Conservation (phyloP, 2,888 invertebrate species). For the Priocnemis perturbator region DNA sequence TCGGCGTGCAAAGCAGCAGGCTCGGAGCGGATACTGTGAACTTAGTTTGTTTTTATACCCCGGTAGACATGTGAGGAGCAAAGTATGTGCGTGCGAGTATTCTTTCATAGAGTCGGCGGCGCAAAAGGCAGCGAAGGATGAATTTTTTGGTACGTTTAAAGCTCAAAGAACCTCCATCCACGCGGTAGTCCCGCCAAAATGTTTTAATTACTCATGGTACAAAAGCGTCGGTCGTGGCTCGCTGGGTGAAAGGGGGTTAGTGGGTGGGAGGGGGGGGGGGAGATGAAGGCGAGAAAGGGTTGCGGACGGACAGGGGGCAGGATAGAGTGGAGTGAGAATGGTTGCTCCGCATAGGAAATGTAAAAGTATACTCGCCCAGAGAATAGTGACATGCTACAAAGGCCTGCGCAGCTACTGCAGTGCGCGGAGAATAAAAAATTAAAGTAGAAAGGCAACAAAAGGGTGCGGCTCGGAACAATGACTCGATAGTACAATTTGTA, state of each 20-base stretch:
- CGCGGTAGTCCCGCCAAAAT: slow-evolving; percentile 57
- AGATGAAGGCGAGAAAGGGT: neutral
- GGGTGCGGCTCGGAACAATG: slow-evolving; percentile 40
- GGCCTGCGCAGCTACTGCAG: slow-evolving; percentile 22
- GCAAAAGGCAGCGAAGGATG: slow-evolving; percentile 41
- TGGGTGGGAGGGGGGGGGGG: neutral
- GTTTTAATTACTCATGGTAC: slow-evolving; percentile 67
- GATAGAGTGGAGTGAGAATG: neutral
- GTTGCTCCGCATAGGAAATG: slow-evolving; percentile 32
- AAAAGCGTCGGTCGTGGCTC: slow-evolving; percentile 49
- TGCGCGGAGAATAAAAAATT: slow-evolving; percentile 51
- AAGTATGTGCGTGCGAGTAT: slow-evolving; percentile 13
- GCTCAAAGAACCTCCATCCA: slow-evolving; percentile 56
- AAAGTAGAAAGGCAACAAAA: slow-evolving; percentile 47
- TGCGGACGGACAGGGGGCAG: neutral
- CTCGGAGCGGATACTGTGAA: no score
- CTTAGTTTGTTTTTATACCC: neutral
- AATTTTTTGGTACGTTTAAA: slow-evolving; percentile 58
- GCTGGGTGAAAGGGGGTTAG: neutral
- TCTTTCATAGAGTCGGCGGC: slow-evolving; percentile 22
- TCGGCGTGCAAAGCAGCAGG: no score
- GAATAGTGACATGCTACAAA: slow-evolving; percentile 53
- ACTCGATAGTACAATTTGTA: slow-evolving; percentile 9
- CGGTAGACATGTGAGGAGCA: neutral
- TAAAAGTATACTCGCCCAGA: slow-evolving; percentile 39